Conservation (phyloP, 2,888 invertebrate genomes). For the Drosophila infuscata region DNA sequence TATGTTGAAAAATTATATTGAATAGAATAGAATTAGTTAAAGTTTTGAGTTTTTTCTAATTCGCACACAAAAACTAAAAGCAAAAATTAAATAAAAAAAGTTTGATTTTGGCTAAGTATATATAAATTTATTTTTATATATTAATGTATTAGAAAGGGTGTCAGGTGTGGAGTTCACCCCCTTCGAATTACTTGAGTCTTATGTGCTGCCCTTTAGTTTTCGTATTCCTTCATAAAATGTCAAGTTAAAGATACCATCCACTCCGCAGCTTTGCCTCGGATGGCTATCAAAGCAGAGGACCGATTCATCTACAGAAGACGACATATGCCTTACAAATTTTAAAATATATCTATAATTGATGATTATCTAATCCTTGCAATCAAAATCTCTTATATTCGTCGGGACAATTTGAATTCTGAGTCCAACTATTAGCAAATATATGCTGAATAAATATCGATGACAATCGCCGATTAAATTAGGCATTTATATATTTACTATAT, state of each 20-base stretch:
- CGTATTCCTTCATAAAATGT: too few species aligned
- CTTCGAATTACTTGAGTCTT: too few species aligned
- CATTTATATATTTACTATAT: background rate
- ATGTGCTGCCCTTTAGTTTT: too few species aligned
- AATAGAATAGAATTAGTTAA: background rate
- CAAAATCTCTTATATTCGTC: background rate
- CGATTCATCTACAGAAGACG: background rate
- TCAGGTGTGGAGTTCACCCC: too few species aligned
- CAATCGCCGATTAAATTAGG: background rate
- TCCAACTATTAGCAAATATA: background rate
- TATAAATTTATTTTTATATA: too few species aligned
- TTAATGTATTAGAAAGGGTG: too few species aligned
- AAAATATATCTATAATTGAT: background rate
- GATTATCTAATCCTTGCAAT: background rate
- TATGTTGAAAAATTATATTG: background rate
- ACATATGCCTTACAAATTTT: fast-evolving
- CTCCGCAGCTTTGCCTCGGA: too few species aligned
- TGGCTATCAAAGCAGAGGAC: too few species aligned
- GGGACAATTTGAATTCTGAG: background rate
- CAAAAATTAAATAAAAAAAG: background rate
- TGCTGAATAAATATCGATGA: background rate
- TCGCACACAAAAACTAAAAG: background rate
- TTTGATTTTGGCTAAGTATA: background rate
- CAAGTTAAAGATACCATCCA: too few species aligned
- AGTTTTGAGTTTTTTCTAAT: background rate